These are phyloP conservation scores for Lamprologus speciosus DNA, from an alignment of 2,113 vertebrate genomes.

Conservation along the genomic window DNA sequence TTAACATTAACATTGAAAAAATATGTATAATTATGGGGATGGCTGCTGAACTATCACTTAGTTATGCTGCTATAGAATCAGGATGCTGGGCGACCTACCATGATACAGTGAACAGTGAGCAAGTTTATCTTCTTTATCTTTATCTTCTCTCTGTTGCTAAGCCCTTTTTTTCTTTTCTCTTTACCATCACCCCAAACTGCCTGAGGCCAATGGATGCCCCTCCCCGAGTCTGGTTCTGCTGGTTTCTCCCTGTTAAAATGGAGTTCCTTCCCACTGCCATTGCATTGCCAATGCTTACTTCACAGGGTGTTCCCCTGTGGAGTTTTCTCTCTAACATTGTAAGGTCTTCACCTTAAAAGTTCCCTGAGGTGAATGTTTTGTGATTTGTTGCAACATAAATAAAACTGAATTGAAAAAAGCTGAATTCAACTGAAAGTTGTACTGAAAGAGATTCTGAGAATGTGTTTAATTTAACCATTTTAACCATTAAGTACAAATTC, in stretches of 20 bases:
- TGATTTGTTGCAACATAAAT: neutral
- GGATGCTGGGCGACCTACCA: neutral
- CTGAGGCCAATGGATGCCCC: neutral
- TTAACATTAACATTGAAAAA: neutral
- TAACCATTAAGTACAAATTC: neutral
- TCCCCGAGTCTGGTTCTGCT: neutral
- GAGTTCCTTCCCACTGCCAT: neutral
- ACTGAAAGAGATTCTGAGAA: neutral
- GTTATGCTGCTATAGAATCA: neutral
- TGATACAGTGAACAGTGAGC: neutral
- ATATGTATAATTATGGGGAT: neutral
- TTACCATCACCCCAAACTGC: neutral
- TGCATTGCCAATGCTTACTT: neutral
- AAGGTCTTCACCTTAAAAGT: neutral
- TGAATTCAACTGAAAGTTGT: neutral
- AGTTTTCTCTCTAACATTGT: neutral
- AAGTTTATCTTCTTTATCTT: neutral
- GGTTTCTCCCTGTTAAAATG: neutral
- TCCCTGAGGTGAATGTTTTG: neutral
- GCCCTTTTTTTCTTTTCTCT: neutral
- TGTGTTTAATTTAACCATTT: neutral
- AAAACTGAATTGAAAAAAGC: neutral
- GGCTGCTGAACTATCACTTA: neutral
- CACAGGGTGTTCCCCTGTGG: neutral
- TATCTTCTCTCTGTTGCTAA: neutral